phyloP scores from a whole-genome alignment of 2,888 invertebrate species.

The Epinotia demarniana region DNA sequence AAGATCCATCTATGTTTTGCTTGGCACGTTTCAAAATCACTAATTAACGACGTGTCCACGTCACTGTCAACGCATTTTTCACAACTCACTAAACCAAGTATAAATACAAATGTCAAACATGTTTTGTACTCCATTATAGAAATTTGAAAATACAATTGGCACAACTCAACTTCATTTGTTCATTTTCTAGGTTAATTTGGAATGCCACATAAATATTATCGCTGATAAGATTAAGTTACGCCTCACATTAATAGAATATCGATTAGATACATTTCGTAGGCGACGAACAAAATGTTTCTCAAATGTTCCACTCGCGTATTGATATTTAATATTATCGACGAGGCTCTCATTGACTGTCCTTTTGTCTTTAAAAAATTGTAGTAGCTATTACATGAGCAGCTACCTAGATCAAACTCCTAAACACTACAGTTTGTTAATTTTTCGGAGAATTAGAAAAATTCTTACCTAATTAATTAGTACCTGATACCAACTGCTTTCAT shows the following conservation, averaged over 20 bases:
- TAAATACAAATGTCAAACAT: conserved; percentile 12
- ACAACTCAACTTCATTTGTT: conserved; percentile 21
- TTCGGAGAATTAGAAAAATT: background rate
- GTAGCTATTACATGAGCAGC: too few species aligned
- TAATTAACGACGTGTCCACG: conserved; percentile 55
- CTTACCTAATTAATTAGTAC: background rate
- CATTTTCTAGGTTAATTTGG: conserved; percentile 43
- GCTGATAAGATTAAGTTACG: conserved; percentile 38
- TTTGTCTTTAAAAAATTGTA: too few species aligned
- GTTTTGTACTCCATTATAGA: conserved; percentile 34
- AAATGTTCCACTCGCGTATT: background rate
- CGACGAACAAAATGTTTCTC: conserved; percentile 9
- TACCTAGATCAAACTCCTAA: background rate
- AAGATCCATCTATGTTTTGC: conserved; percentile 53
- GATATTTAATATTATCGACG: conserved; percentile 1
- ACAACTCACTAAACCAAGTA: conserved; percentile 53
- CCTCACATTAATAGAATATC: conserved; percentile 37
- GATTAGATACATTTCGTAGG: conserved; percentile 37
- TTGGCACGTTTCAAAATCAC: conserved; percentile 51
- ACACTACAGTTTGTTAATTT: background rate
- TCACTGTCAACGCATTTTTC: conserved; percentile 59
- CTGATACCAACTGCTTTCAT: too few species aligned
- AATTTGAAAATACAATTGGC: conserved; percentile 10
- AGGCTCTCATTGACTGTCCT: background rate
- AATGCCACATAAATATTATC: conserved; percentile 37